Conservation (phyloP, 2,888 invertebrate species). For the Tanaodytes sp. region DNA sequence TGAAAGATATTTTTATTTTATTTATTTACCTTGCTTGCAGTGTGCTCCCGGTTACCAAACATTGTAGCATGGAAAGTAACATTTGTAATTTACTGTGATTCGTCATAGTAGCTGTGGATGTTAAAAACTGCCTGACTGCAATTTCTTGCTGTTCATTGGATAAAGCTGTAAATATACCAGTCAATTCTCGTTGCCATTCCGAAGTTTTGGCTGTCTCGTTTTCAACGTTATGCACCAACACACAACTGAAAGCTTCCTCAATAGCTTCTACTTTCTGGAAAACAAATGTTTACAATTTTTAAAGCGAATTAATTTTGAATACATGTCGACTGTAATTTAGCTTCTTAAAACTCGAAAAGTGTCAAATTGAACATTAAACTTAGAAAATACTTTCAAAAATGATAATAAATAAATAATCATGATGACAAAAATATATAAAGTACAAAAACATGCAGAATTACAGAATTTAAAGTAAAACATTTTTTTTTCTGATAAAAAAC, state of each 20-base stretch:
- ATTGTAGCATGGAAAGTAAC: conserved; percentile 83
- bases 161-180: conserved; percentile 78
- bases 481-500: too few relatives aligned
- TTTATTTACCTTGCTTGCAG: conserved; percentile 82
- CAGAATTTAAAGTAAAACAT: too few relatives aligned
- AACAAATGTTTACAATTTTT: background rate
- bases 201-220: conserved; percentile 81
- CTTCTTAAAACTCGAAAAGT: too few relatives aligned
- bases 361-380: background rate
- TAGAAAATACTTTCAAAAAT: too few relatives aligned
- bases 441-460: background rate
- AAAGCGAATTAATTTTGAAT: background rate
- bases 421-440: background rate
- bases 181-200: conserved; percentile 81
- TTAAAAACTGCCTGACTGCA: conserved; percentile 83
- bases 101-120: conserved; percentile 81
- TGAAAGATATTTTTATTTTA: too few relatives aligned
- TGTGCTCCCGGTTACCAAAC: conserved; percentile 81
- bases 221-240: conserved; percentile 84
- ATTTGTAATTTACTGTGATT: conserved; percentile 84
- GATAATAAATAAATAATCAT: too few relatives aligned
- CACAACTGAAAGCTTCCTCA: conserved; percentile 92
- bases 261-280: conserved; percentile 84
- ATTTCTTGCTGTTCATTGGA: conserved; percentile 83
- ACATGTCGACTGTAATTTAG: too few relatives aligned